phyloP scores from a whole-genome alignment of 2,797 vertebrate genomes.

The Neosilurus mollespiculum region DNA sequence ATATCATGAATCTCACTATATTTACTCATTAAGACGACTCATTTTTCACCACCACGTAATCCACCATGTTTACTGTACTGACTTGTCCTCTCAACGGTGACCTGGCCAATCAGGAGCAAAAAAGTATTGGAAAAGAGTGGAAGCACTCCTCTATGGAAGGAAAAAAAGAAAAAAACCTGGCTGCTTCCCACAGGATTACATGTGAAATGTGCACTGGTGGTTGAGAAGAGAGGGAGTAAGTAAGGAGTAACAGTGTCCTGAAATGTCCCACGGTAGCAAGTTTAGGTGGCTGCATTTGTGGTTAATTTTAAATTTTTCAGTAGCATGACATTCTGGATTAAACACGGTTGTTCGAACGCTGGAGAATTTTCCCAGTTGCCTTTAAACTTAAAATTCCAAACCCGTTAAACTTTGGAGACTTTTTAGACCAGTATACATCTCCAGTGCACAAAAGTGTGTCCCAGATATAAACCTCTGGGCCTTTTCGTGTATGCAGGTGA shows the following conservation, averaged over 20 bases:
- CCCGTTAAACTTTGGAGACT: conserved; percentile 23
- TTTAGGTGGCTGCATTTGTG: not conserved
- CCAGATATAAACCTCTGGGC: conserved; percentile 25
- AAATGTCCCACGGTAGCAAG: not conserved
- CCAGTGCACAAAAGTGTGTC: conserved; percentile 6
- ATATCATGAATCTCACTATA: not conserved
- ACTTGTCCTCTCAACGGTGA: not conserved
- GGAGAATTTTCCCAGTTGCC: not conserved
- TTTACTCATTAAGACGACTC: not conserved
- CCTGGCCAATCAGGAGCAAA: not conserved
- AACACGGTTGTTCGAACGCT: not conserved
- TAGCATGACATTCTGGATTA: not conserved
- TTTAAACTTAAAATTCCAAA: not conserved
- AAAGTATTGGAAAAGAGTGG: not conserved
- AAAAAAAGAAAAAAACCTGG: not conserved
- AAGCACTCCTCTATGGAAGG: not conserved
- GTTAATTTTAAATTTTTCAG: not conserved
- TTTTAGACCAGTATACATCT: conserved; percentile 11
- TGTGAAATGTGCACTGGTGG: not conserved
- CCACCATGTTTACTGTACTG: not conserved
- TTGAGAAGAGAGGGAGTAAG: too few species aligned
- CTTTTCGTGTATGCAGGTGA: conserved; percentile 18
- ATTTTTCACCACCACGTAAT: not conserved
- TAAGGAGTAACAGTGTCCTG: not conserved
- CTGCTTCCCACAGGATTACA: not conserved